These are phyloP conservation scores for Periparus ater DNA, from an alignment of 2,797 vertebrate species.

Conservation along the genomic window DNA sequence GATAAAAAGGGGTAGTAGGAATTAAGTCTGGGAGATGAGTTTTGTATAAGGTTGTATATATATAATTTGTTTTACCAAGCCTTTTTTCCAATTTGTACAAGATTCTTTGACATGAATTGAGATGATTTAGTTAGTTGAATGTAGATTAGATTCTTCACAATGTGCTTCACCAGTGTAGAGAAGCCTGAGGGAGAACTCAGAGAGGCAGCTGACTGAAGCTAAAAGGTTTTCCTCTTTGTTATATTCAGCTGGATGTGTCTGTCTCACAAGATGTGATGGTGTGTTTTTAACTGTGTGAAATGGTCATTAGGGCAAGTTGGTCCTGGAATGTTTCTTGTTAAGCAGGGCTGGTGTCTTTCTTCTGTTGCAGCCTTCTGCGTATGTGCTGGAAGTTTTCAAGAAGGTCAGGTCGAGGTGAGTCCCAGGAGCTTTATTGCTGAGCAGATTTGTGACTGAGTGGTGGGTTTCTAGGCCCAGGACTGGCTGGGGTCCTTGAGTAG, in stretches of 20 bases:
- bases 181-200: neutral
- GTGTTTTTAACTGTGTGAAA: neutral
- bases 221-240: neutral
- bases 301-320: neutral
- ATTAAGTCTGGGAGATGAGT: neutral
- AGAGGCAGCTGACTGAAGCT: neutral
- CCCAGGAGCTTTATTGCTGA: neutral
- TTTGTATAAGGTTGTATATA: neutral
- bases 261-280: neutral
- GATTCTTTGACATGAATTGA: neutral
- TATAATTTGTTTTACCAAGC: neutral
- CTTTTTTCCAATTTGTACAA: neutral
- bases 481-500: neutral
- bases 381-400: conserved; percentile 92
- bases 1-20: neutral
- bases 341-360: neutral
- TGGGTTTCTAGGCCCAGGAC: neutral
- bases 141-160: neutral
- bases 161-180: neutral
- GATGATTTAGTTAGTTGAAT: neutral
- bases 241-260: neutral
- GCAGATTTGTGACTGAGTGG: neutral
- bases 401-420: conserved; percentile 93
- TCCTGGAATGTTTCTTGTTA: neutral
- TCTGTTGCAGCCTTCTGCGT: conserved; percentile 82